Conservation (phyloP, 2,113 vertebrate species). For the pig (Sus scrofa) region T2T-Sscrofa CM000814.6:43844501-43845000, state of each 20-base stretch:
- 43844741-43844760: not conserved
- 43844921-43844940: not conserved
- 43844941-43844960: no score
- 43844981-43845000: no score
- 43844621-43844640: not conserved
- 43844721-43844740: not conserved
- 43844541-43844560: not conserved
- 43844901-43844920: no score
- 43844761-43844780: not conserved
- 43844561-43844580: not conserved
- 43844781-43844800: not conserved
- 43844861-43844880: not conserved
- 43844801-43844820: not conserved
- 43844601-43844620: not conserved
- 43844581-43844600: not conserved
- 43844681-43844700: not conserved
- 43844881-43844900: not conserved
- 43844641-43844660: not conserved
- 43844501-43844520: not conserved
- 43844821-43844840: not conserved
- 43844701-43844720: not conserved
- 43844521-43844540: not conserved
- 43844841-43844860: no score
- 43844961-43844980: no score
- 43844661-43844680: not conserved